Evolutionary conservation across 2,888 invertebrate genomes (phyloP).

Genomic region (Rhingia rostrata): DNA sequence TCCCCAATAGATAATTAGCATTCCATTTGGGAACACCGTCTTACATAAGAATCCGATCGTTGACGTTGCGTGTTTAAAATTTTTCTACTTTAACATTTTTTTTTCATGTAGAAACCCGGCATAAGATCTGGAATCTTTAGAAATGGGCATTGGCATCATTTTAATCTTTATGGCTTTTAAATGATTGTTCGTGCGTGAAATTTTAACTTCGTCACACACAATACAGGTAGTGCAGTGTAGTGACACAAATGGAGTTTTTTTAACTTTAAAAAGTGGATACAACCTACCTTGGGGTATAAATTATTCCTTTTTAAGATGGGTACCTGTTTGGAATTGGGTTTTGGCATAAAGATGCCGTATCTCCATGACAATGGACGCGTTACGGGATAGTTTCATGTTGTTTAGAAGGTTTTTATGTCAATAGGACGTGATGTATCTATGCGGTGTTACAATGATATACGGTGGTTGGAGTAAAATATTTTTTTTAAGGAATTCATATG

Average conservation of each 20-base stretch:
- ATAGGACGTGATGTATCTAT: conserved; percentile 48
- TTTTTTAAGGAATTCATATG: no score
- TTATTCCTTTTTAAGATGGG: conserved; percentile 7
- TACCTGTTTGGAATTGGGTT: conserved; percentile 49
- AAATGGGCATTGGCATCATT: conserved; percentile 39
- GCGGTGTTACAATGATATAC: neutral
- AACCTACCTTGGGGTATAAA: conserved; percentile 18
- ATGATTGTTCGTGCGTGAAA: conserved; percentile 70
- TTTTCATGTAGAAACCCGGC: neutral
- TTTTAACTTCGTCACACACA: conserved; percentile 34
- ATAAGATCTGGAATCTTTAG: conserved; percentile 2
- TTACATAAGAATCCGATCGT: conserved; percentile 6
- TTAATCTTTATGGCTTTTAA: conserved; percentile 63
- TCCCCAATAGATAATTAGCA: neutral
- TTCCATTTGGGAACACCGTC: conserved; percentile 1
- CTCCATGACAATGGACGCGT: conserved; percentile 48
- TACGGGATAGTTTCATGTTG: conserved; percentile 52
- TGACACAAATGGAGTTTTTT: conserved; percentile 36
- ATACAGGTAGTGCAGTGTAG: conserved; percentile 43
- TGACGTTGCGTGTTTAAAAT: neutral
- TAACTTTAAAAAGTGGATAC: neutral
- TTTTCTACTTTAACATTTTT: conserved; percentile 2
- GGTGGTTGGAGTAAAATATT: no score
- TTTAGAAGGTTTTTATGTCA: conserved; percentile 48
- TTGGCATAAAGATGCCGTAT: conserved; percentile 31